These are phyloP conservation scores for Leuciscus idus DNA, from an alignment of 2,113 vertebrate genomes.

Conservation along the genomic window DNA sequence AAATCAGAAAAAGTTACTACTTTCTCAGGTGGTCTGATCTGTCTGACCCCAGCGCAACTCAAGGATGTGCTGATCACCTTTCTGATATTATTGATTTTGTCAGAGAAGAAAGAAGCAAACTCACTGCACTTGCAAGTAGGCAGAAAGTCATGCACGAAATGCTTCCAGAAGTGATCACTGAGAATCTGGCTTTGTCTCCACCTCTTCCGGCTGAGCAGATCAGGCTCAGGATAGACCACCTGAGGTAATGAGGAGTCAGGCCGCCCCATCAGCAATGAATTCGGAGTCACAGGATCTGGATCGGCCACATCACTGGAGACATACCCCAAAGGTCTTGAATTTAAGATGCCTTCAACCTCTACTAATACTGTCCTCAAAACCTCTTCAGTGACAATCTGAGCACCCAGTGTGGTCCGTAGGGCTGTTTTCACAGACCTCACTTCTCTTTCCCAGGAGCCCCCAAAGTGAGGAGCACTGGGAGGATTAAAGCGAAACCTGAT, in stretches of 20 bases:
- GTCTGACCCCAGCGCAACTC: no score
- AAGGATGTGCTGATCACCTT: no score
- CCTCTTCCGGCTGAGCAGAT: background rate
- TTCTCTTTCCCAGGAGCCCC: background rate
- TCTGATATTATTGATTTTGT: no score
- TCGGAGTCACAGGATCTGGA: background rate
- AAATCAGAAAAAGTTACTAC: no score
- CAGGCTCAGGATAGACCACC: background rate
- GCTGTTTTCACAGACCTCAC: background rate
- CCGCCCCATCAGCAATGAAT: background rate
- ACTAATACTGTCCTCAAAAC: background rate
- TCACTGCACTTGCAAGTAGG: no score
- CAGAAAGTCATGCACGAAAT: constrained; percentile 7
- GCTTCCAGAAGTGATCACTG: background rate
- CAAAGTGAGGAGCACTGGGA: background rate
- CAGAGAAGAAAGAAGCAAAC: no score
- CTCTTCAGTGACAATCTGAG: background rate
- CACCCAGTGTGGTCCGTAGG: background rate
- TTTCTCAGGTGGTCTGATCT: no score
- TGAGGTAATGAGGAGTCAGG: background rate
- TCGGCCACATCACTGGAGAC: background rate
- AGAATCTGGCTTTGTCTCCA: background rate
- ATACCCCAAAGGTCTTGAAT: background rate
- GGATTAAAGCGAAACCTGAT: background rate
- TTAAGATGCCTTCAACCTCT: background rate